These are phyloP conservation scores for Cydia pomonella DNA, from an alignment of 1,140 invertebrate genomes.

Conservation along the genomic window DNA sequence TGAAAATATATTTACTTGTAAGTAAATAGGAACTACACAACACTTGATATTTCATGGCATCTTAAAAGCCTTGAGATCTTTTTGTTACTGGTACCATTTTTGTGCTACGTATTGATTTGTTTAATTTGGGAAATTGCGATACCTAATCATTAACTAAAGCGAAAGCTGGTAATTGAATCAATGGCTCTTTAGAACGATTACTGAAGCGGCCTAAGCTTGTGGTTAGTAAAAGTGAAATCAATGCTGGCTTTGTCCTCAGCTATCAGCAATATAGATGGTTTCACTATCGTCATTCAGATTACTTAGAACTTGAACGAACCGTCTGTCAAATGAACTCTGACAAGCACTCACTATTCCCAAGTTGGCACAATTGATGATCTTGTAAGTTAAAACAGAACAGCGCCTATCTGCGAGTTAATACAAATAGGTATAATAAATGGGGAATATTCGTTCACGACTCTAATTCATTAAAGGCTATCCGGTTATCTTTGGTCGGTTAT, in stretches of 20 bases:
- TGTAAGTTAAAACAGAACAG: not conserved
- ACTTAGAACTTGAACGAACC: not conserved
- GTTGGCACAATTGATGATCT: not conserved
- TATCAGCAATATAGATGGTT: slow-evolving; percentile 39
- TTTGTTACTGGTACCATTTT: too few species aligned
- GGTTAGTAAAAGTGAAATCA: slow-evolving; percentile 63
- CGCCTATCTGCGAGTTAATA: too few species aligned
- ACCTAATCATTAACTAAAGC: slow-evolving; percentile 32
- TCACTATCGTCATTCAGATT: slow-evolving; percentile 26
- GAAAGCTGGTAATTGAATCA: slow-evolving; percentile 61
- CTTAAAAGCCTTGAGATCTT: too few species aligned
- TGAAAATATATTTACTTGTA: too few species aligned
- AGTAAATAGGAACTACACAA: too few species aligned
- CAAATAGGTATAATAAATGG: not conserved
- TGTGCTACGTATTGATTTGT: not conserved
- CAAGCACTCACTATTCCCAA: not conserved
- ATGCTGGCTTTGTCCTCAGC: slow-evolving; percentile 41
- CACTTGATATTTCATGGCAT: too few species aligned
- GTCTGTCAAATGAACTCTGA: not conserved
- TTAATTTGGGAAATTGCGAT: not conserved
- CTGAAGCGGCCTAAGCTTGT: slow-evolving; percentile 51
- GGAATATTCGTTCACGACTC: not conserved
- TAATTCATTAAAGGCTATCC: not conserved
- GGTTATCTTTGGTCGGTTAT: not conserved
- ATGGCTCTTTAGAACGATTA: slow-evolving; percentile 56